A percentile compares a stretch with the other conserved stretches of the same genome.
Evolutionary conservation across 2,888 invertebrate species (phyloP).

Genomic region (Caradrina kadenii): DNA sequence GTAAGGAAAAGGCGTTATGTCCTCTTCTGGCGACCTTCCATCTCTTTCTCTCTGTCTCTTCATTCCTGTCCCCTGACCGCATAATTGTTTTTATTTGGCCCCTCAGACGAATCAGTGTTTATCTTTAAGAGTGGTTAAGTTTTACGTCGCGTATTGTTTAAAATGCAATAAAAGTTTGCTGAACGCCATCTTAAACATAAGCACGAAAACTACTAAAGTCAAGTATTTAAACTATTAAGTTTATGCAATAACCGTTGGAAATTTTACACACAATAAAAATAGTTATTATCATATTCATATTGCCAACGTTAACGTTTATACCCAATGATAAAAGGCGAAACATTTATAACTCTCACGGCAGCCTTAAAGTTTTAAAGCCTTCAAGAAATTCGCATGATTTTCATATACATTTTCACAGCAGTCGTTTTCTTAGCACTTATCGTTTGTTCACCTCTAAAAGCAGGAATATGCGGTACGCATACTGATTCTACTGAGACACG

Average conservation of each 20-base stretch:
- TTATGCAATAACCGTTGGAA: conserved; percentile 32
- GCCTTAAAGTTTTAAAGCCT: conserved; percentile 68
- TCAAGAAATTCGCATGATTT: conserved; percentile 71
- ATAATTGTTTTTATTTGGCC: background rate
- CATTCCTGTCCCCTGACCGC: too few relatives aligned
- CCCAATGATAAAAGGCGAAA: conserved; percentile 61
- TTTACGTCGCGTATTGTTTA: background rate
- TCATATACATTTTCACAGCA: conserved; percentile 71
- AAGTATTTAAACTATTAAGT: conserved; percentile 35
- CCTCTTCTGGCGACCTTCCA: too few relatives aligned
- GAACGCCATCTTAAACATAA: conserved; percentile 9
- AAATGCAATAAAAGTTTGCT: conserved; percentile 2
- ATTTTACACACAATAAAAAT: conserved; percentile 55
- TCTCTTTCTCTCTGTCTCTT: too few relatives aligned
- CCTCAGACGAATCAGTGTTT: background rate
- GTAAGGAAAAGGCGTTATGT: too few relatives aligned
- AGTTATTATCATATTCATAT: conserved; percentile 55
- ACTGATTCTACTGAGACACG: conserved; percentile 70
- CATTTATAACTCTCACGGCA: conserved; percentile 61
- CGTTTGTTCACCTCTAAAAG: conserved; percentile 70
- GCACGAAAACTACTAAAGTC: conserved; percentile 24
- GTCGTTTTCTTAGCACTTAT: conserved; percentile 71
- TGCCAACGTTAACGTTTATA: conserved; percentile 52
- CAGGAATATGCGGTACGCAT: conserved; percentile 68
- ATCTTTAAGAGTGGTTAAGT: background rate